phyloP scores from a whole-genome alignment of 1,140 invertebrate species.

The Pollicipes pollicipes region DNA sequence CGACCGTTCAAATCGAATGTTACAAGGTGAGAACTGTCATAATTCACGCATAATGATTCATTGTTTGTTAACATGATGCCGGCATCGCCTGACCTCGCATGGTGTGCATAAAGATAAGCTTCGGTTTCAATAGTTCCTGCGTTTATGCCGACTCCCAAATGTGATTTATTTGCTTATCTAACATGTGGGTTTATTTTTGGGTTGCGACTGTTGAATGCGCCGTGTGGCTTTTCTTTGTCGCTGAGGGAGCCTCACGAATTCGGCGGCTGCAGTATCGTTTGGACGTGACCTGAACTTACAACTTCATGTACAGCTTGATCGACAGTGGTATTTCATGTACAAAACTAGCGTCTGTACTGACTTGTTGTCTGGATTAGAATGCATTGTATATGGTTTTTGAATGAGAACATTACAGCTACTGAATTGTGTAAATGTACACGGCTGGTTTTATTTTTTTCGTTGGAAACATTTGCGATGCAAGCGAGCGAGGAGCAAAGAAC shows the following conservation, averaged over 20 bases:
- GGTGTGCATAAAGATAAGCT: not conserved
- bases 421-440: not conserved
- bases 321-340: constrained; percentile 1
- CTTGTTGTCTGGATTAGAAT: not conserved
- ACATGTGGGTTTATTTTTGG: not conserved
- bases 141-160: not conserved
- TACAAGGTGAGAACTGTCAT: not conserved
- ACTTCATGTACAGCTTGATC: not conserved
- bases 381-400: constrained; percentile 2
- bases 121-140: constrained; percentile 1
- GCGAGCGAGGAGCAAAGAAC: too few species aligned
- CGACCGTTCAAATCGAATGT: not conserved
- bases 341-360: not conserved
- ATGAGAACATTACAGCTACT: not conserved
- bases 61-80: not conserved
- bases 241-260: not conserved
- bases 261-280: not conserved
- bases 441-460: not conserved
- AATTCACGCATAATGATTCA: not conserved
- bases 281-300: not conserved
- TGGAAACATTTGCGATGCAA: too few species aligned
- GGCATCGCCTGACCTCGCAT: not conserved
- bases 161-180: not conserved
- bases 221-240: not conserved
- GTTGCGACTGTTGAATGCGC: not conserved